These are phyloP conservation scores for Heliconius charithonia DNA, from an alignment of 2,888 invertebrate genomes.

Conservation along the genomic window DNA sequence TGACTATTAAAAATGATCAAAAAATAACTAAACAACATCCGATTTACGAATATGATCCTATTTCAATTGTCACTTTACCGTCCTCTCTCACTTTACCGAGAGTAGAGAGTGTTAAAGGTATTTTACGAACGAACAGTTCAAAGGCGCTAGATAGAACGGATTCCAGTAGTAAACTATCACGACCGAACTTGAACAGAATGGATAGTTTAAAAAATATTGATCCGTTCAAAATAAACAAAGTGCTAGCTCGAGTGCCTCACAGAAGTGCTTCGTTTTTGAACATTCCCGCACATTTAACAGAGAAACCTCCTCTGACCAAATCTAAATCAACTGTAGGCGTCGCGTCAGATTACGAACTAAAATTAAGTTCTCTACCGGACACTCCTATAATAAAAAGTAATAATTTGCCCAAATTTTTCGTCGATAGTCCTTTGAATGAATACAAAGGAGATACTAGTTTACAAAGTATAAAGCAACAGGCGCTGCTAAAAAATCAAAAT, in stretches of 20 bases:
- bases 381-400: slow-evolving; percentile 79
- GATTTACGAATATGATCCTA: slow-evolving; percentile 72
- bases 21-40: slow-evolving; percentile 74
- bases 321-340: slow-evolving; percentile 77
- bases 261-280: slow-evolving; percentile 80
- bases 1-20: slow-evolving; percentile 75
- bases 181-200: slow-evolving; percentile 68
- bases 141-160: slow-evolving; percentile 71
- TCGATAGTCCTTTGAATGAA: slow-evolving; percentile 70
- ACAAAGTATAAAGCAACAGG: slow-evolving; percentile 81
- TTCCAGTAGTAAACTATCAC: slow-evolving; percentile 60
- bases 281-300: slow-evolving; percentile 72
- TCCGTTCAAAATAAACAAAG: slow-evolving; percentile 72
- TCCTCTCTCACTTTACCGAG: slow-evolving; percentile 69
- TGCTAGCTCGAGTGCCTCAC: slow-evolving; percentile 74
- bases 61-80: slow-evolving; percentile 66
- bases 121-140: slow-evolving; percentile 73
- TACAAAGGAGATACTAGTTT: slow-evolving; percentile 76
- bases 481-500: slow-evolving; percentile 74
- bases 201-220: slow-evolving; percentile 77
- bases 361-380: slow-evolving; percentile 73
- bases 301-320: slow-evolving; percentile 72
- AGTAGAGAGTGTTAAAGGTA: slow-evolving; percentile 76
- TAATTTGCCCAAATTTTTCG: slow-evolving; percentile 78
- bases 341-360: slow-evolving; percentile 62